Evolutionary conservation across 2,113 vertebrate species (phyloP), one percentile per base, ranked within the genome.

Genomic region (Miniopterus natalensis): DNA sequence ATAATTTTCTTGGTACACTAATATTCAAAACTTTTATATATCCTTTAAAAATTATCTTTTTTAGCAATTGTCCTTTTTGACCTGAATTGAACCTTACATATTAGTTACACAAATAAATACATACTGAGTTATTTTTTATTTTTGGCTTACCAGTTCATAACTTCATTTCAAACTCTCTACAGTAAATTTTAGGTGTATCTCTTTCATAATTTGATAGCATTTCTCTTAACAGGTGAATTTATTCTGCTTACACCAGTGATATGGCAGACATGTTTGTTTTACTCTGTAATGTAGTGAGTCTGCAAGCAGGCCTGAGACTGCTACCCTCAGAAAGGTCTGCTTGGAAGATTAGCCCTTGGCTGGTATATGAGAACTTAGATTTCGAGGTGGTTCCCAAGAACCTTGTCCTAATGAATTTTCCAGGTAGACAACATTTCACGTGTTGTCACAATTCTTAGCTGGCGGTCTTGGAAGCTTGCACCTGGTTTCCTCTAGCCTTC

Each of bases 21-120:
- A 45, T 66, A 68, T 47, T 89, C 11, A 89, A 74, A 79, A 59
- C 47, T 73, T 79, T 63, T 81, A 51, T 45, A 71, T 65, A 31
- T 77, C 13, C 21, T 84, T 91, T 92, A 83, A 70, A 85, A 81
- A 23, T 29, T 45, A 14, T 81, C 11, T 75, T 66, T 27, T 92
- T 88, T 51, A 63, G 75, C 59, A 81, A 86, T 31, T 87, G 21
- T 59, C 40, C n/a, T 59, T 91, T 81, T 81, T 77, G 42, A 73
- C n/a, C 20, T 57, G 20, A 88, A 8, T 49, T 70, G 59, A 87
- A 91, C 17, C 31, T 36, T 57, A 88, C 36, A 8, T 79, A 85
- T 74, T 36, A 71, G 49, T 70, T 31, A 81, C 20, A 42, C 71
- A 65, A 79, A 70, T 23, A 40, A 87, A 87, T 51, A 70, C 5